phyloP scores from a whole-genome alignment of 2,888 invertebrate species.

The Reticulitermes lucifugus region DNA sequence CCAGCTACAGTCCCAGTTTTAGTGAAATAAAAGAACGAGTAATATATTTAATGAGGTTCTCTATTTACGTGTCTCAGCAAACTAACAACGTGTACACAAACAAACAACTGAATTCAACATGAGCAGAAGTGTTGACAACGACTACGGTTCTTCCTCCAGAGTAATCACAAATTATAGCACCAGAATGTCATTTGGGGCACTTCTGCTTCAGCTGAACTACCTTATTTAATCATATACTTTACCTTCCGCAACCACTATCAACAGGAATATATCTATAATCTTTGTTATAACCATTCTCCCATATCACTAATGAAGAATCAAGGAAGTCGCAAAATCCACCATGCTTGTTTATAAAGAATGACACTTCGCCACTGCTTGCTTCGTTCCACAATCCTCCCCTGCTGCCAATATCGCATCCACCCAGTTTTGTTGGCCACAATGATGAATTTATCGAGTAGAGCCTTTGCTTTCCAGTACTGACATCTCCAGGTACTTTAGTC shows the following conservation, averaged over 20 bases:
- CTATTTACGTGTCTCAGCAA: too few relatives aligned
- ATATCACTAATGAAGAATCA: slow-evolving; percentile 47
- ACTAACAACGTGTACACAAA: too few relatives aligned
- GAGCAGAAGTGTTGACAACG: neutral
- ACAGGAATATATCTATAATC: slow-evolving; percentile 53
- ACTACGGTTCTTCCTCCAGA: neutral
- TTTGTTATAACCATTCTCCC: slow-evolving; percentile 55
- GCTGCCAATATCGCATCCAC: slow-evolving; percentile 40
- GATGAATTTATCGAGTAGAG: slow-evolving; percentile 42
- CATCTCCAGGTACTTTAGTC: neutral
- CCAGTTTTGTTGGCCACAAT: slow-evolving; percentile 44
- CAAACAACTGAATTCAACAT: too few relatives aligned
- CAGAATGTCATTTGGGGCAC: neutral
- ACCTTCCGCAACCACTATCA: slow-evolving; percentile 54
- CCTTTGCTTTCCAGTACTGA: neutral
- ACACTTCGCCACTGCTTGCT: slow-evolving; percentile 31
- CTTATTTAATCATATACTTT: slow-evolving; percentile 18
- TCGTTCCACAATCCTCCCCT: slow-evolving; percentile 19
- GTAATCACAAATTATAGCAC: neutral
- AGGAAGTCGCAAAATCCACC: slow-evolving; percentile 29
- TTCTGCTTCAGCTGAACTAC: neutral
- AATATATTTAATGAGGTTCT: too few relatives aligned
- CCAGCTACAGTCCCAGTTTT: too few relatives aligned
- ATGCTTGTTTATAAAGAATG: slow-evolving; percentile 41
- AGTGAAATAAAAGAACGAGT: too few relatives aligned